Base-by-base conservation (phyloP, 2,888 invertebrate genomes). In the Mantis religiosa region DNA sequence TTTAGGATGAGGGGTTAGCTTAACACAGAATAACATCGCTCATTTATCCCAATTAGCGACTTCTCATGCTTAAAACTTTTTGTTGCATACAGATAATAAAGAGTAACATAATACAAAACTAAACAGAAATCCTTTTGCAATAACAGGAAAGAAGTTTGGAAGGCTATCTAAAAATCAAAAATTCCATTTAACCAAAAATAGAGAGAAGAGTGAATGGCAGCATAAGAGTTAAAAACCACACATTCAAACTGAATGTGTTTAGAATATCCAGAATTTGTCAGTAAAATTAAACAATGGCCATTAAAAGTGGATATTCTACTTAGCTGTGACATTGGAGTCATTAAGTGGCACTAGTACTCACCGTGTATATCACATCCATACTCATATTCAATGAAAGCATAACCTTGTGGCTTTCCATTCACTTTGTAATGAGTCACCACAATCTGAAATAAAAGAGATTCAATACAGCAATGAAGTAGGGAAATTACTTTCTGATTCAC, bases 301-400 rank as follows among this genome's bases (percentile, higher is more conserved):
- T 71, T 71, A 20, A 3, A 71, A 71, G 54, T 20, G 54, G 54
- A 71, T 71, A 20, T 71, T 71, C 20, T 20, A 71, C 87, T 87
- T 87, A 87, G 82, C 82, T 82, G 34, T 82, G 87, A 82, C 82
- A 87, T 87, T 47, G n/a, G 28, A 81, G n/a, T 82, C 9, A 71
- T 20, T 71, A 71, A 20, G 20, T 20, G 54, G 28, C 85, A 85
- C 85, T 27, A 90, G 90, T 94, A 98, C 98, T 98, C 95, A 99
- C 99, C 98, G 94, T 99, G 99, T 99, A 99, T 99, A 94, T 99
- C 99, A 90, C 99, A 94, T 94, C 99, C 99, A 93, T 99, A 98
- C 93, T 99, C 99, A 94, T 99, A 99, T 94, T 99, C 99, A 92
- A 99, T 99, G 95, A 99, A 99, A 85, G 99, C 99, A 94, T 99